A percentile compares a stretch with the other conserved stretches of the same genome.
phyloP scores from a whole-genome alignment of 1,140 invertebrate genomes.

The Artemia franciscana region DNA sequence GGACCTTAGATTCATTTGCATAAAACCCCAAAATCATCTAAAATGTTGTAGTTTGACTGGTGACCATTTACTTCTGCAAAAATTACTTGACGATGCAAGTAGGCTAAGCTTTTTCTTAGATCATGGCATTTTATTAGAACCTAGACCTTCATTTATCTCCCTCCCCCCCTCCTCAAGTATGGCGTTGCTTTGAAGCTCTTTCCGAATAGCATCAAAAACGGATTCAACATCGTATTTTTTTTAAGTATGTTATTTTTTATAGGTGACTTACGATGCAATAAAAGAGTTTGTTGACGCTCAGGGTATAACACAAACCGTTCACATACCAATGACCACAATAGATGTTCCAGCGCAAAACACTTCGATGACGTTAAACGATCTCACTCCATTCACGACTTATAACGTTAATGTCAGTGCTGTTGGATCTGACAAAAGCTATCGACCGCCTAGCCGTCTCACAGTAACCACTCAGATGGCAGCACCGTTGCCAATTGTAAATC shows the following conservation, averaged over 20 bases:
- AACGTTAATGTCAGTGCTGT: constrained; percentile 80
- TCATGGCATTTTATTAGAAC: too few species aligned
- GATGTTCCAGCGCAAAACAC: constrained; percentile 39
- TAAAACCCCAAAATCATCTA: too few species aligned
- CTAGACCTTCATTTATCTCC: too few species aligned
- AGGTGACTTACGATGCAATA: constrained; percentile 69
- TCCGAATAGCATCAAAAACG: not conserved
- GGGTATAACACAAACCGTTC: constrained; percentile 66
- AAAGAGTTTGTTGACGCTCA: constrained; percentile 87
- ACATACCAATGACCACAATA: constrained; percentile 44
- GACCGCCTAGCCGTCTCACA: constrained; percentile 74
- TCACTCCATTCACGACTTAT: constrained; percentile 82
- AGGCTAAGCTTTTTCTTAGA: too few species aligned
- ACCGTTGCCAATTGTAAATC: constrained; percentile 82
- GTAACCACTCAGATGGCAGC: constrained; percentile 90
- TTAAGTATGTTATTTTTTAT: constrained; percentile 5
- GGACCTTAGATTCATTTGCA: too few species aligned
- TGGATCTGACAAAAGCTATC: constrained; percentile 53
- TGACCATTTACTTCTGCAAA: too few species aligned
- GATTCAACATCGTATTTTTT: too few species aligned
- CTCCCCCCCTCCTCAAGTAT: too few species aligned
- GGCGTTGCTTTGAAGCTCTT: too few species aligned
- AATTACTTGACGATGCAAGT: too few species aligned
- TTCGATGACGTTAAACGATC: constrained; percentile 50
- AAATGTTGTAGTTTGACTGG: too few species aligned